Conservation (phyloP, 2,113 vertebrate genomes). For the Lampris incognitus region DNA sequence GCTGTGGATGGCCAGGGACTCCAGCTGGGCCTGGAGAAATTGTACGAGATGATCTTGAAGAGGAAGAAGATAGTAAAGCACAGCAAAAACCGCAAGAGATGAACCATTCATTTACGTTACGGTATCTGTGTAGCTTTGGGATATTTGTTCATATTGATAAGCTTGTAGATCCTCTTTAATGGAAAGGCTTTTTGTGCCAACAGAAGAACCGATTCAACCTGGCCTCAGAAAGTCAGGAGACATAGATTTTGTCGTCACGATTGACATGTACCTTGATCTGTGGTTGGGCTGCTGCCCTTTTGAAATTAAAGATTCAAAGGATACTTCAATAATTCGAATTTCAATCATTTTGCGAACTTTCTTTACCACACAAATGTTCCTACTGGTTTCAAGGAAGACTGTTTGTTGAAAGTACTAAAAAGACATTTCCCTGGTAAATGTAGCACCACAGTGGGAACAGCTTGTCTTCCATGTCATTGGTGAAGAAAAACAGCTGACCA, state of each 20-base stretch:
- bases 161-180: slow-evolving; percentile 46
- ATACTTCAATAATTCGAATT: slow-evolving; percentile 57
- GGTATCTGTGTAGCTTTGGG: slow-evolving; percentile 4
- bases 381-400: slow-evolving; percentile 43
- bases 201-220: slow-evolving; percentile 57
- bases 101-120: slow-evolving; percentile 57
- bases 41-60: slow-evolving; percentile 92
- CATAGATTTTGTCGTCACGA: slow-evolving; percentile 74
- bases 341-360: slow-evolving; percentile 31
- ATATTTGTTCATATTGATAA: slow-evolving; percentile 43
- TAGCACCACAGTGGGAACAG: slow-evolving; percentile 31
- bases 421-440: slow-evolving; percentile 21
- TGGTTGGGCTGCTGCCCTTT: slow-evolving; percentile 53
- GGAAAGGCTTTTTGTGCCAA: slow-evolving; percentile 61
- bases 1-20: slow-evolving; percentile 89
- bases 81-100: slow-evolving; percentile 85
- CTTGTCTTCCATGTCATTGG: not conserved
- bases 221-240: slow-evolving; percentile 57
- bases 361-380: slow-evolving; percentile 56
- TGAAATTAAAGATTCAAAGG: slow-evolving; percentile 46
- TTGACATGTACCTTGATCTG: slow-evolving; percentile 59
- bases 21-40: slow-evolving; percentile 87
- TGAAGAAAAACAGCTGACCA: not conserved
- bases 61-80: slow-evolving; percentile 86
- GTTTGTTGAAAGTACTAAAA: slow-evolving; percentile 17